Evolutionary conservation across 1,140 invertebrate genomes (phyloP), one percentile per base, ranked within the genome.

Genomic region (Cydia amplana): DNA sequence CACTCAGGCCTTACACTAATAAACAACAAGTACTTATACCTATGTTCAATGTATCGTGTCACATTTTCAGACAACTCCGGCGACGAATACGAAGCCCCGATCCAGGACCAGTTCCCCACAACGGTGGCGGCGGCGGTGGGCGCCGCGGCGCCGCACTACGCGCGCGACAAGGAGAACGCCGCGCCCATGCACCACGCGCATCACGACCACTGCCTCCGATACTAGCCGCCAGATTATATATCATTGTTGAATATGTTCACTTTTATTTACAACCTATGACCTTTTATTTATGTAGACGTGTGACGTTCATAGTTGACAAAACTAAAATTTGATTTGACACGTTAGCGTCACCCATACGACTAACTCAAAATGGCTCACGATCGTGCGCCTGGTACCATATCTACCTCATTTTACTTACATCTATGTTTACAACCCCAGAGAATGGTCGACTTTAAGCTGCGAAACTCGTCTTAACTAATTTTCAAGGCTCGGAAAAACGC

Each of bases 101-200:
- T 86, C 75, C 75, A 73, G 32, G 72, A 78, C n/a, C 85, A 88
- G 79, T 87, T 82, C 75, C 80, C 75, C 43, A 20, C 76, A 14
- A 46, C 76, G 60, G 73, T 77, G 49, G 51, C 74, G 73, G 78
- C 40, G 51, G 51, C 79, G 12, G 43, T 46, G 43, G 14, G 12
- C 14, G 2, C 43, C 65, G 82, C 76, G 20, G 75, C 79, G 73
- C 76, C 73, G 79, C 85, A 83, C 81, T 91, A 89, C 82, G 85
- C 93, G 70, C 91, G 93, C 79, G 92, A 93, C 85, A 91, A 91
- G 82, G 92, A 94, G 81, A 91, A 90, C 81, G 94, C 93, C 87
- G 90, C 91, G 93, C 87, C 95, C 92, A 78, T 84, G 74, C 87
- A 87, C 79, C 89, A 87, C 81, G 79, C 85, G 80, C 89, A 87